phyloP scores from a whole-genome alignment of 2,888 invertebrate species.

The Protonemura montana region DNA sequence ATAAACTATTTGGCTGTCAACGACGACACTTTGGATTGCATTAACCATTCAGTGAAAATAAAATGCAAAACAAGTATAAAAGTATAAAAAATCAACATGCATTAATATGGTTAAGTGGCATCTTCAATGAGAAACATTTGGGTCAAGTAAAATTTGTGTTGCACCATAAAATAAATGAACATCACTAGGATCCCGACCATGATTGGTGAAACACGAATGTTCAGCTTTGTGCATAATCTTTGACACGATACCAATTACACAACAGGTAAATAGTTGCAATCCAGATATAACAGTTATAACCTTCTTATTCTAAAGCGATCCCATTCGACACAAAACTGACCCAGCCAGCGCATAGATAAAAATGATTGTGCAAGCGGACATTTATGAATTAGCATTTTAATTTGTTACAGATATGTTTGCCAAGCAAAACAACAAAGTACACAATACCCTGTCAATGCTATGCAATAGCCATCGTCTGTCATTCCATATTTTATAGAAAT shows the following conservation, averaged over 20 bases:
- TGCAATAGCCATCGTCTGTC: neutral
- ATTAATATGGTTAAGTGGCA: too few relatives aligned
- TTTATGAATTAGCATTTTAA: slow-evolving; percentile 27
- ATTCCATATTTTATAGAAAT: neutral
- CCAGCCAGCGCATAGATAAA: slow-evolving; percentile 8
- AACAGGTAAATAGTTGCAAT: neutral
- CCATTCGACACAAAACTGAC: neutral
- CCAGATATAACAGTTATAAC: neutral
- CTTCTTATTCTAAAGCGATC: neutral
- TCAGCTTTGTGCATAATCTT: slow-evolving; percentile 12
- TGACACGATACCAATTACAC: neutral
- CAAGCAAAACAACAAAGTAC: slow-evolving; percentile 25
- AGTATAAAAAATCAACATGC: slow-evolving; percentile 21
- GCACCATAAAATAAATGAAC: neutral
- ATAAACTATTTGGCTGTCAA: neutral
- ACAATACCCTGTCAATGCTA: slow-evolving; percentile 33
- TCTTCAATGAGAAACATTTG: neutral
- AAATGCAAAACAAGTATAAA: slow-evolving; percentile 7
- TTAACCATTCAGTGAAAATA: neutral
- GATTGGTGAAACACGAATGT: neutral
- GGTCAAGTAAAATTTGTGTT: neutral
- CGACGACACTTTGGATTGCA: neutral
- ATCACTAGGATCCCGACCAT: neutral
- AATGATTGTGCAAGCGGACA: slow-evolving; percentile 42
- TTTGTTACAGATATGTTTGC: slow-evolving; percentile 32